A percentile compares a stretch with the other conserved stretches of the same genome.
phyloP scores from a whole-genome alignment of 2,113 vertebrate genomes.

The Prionailurus viverrinus region DNA sequence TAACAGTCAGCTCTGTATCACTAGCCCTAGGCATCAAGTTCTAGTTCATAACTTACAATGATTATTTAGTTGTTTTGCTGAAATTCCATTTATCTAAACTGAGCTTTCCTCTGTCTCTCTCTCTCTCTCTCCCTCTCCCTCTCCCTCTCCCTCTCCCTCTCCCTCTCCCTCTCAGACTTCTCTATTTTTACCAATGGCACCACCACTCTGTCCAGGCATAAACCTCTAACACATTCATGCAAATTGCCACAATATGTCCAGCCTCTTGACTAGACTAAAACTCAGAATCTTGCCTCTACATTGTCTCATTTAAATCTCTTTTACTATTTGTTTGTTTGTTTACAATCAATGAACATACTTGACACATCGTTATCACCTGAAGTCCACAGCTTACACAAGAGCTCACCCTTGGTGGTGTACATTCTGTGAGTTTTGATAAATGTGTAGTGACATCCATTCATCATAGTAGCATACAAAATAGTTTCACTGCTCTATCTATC shows the following conservation, averaged over 20 bases:
- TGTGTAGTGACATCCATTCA: neutral
- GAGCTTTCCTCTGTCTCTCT: neutral
- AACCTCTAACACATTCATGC: neutral
- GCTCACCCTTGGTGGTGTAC: neutral
- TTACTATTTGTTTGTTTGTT: neutral
- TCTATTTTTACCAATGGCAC: neutral
- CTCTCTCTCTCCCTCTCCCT: neutral
- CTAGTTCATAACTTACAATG: neutral
- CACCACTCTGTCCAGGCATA: neutral
- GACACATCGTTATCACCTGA: neutral
- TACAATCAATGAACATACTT: neutral
- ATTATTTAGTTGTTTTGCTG: constrained; percentile 13
- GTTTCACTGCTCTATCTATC: neutral
- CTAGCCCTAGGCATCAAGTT: neutral
- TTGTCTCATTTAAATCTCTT: neutral
- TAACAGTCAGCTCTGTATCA: neutral
- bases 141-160: neutral
- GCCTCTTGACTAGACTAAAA: neutral
- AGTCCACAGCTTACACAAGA: neutral
- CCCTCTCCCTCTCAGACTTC: neutral
- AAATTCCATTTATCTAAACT: constrained; percentile 31
- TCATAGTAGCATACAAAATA: neutral
- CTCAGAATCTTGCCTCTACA: neutral
- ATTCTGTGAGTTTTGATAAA: neutral
- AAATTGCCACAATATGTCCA: neutral